A percentile compares a stretch with the other conserved stretches of the same genome.
Evolutionary conservation across 2,888 invertebrate genomes (phyloP).

Genomic region (Chaitophorus viminalis): DNA sequence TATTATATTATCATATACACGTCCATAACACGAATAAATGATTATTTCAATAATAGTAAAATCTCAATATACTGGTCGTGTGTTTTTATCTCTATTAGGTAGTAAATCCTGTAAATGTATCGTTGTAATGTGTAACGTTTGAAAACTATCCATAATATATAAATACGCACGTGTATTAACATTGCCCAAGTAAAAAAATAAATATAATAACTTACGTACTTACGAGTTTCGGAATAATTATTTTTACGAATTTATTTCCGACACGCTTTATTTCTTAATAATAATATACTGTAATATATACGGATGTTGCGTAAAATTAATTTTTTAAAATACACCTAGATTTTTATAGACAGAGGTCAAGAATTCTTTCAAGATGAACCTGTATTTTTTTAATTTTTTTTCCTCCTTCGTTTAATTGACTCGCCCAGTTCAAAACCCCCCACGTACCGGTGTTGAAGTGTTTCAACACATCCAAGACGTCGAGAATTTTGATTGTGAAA

Average conservation of each 20-base stretch:
- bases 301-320: background rate
- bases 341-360: conserved; percentile 39
- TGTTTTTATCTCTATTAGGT: too few species aligned
- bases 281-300: background rate
- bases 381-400: conserved; percentile 19
- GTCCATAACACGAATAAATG: too few species aligned
- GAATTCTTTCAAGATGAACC: conserved; percentile 36
- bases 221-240: background rate
- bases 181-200: too few species aligned
- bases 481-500: background rate
- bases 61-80: too few species aligned
- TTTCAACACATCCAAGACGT: conserved; percentile 29
- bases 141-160: background rate
- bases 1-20: too few species aligned
- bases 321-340: conserved; percentile 27
- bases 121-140: too few species aligned
- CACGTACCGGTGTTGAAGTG: conserved; percentile 31
- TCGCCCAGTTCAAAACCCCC: conserved; percentile 48
- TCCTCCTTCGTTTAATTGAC: conserved; percentile 40
- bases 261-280: conserved; percentile 30
- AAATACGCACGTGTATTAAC: too few species aligned
- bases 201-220: background rate
- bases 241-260: background rate
- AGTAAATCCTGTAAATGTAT: too few species aligned
- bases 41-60: too few species aligned